Conservation (phyloP, 2,797 vertebrate species). For the Danio choprae region DNA sequence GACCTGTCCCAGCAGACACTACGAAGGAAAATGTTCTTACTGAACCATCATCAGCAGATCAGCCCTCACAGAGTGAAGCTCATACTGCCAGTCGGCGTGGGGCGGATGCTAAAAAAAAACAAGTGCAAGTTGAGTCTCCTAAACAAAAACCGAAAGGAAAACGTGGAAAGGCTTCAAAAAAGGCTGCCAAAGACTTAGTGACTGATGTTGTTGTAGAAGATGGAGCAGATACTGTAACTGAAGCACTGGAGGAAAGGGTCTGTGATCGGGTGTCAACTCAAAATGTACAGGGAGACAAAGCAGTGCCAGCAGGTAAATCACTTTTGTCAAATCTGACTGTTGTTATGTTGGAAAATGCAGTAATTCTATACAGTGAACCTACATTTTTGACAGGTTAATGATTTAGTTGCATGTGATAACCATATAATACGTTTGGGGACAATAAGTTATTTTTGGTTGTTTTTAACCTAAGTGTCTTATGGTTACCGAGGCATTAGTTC, state of each 20-base stretch:
- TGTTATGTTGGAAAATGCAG: neutral
- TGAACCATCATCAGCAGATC: neutral
- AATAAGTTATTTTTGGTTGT: too few relatives aligned
- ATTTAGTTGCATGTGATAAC: too few relatives aligned
- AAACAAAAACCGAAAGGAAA: conserved; percentile 53
- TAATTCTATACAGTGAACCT: neutral
- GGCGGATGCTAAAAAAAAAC: neutral
- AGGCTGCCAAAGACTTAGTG: conserved; percentile 3
- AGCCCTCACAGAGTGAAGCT: neutral
- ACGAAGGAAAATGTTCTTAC: neutral
- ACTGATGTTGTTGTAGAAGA: conserved; percentile 18
- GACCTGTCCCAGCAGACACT: neutral
- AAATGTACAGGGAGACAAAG: conserved; percentile 20
- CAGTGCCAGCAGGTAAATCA: conserved; percentile 34
- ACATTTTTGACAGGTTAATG: too few relatives aligned
- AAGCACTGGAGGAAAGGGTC: neutral
- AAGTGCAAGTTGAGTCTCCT: conserved; percentile 23
- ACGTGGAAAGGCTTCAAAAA: conserved; percentile 20
- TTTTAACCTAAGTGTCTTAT: too few relatives aligned
- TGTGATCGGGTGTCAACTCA: conserved; percentile 32
- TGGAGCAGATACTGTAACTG: neutral
- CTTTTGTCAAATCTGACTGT: neutral
- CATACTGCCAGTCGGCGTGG: conserved; percentile 29
- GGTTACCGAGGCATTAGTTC: too few relatives aligned
- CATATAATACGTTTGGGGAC: too few relatives aligned